Conservation (phyloP, 2,797 vertebrate genomes). For the Sebastes trivittatus region DNA sequence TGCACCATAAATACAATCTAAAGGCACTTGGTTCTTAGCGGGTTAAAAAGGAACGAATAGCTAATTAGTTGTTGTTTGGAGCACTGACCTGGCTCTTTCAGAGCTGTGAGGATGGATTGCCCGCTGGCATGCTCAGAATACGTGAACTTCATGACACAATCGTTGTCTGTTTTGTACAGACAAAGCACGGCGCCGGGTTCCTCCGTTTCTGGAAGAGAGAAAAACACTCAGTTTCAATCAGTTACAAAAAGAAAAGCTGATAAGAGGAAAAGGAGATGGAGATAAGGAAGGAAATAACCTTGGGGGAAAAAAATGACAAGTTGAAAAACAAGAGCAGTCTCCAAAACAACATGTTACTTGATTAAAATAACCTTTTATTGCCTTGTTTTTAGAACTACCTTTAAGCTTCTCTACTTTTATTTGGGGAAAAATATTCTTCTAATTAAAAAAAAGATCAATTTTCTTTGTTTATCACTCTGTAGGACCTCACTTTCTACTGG, state of each 20-base stretch:
- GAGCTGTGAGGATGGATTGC: conserved; percentile 90
- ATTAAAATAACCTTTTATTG: neutral
- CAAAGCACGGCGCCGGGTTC: conserved; percentile 88
- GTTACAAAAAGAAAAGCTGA: neutral
- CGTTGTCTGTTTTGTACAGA: conserved; percentile 91
- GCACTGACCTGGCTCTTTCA: conserved; percentile 91
- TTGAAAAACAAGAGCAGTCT: neutral
- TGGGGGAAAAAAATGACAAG: neutral
- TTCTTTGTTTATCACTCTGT: neutral
- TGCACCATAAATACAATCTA: neutral
- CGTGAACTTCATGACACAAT: conserved; percentile 97
- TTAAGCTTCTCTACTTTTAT: neutral
- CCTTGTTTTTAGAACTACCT: neutral
- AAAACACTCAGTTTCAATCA: neutral
- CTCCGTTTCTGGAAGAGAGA: conserved; percentile 82
- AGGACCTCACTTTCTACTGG: neutral
- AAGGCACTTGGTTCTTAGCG: neutral
- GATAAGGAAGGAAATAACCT: neutral
- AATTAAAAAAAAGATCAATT: neutral
- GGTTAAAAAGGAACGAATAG: neutral
- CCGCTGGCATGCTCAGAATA: conserved; percentile 92
- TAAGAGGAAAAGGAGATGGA: neutral
- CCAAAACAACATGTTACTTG: neutral
- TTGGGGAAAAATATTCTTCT: neutral
- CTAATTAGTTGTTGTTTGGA: neutral